A percentile compares a stretch with the other conserved stretches of the same genome.
These are phyloP conservation scores for Columba janthina DNA, from an alignment of 2,113 vertebrate species.

Conservation along the genomic window DNA sequence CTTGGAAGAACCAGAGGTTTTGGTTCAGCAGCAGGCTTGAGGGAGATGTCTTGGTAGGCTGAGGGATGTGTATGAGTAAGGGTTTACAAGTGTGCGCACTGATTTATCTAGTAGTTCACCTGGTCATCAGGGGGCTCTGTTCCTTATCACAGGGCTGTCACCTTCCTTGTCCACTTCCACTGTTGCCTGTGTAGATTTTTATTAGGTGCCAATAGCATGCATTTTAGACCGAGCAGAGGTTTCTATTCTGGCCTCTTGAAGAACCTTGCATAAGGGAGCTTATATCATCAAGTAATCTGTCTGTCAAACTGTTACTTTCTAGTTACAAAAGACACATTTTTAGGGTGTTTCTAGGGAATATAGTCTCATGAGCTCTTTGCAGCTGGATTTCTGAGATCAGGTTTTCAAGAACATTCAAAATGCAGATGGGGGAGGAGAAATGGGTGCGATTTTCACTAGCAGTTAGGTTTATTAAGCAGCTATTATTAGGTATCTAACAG, in stretches of 20 bases:
- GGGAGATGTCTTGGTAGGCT: background rate
- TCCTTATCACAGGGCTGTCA: background rate
- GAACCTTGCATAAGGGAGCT: background rate
- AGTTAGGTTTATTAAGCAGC: background rate
- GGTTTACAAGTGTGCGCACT: background rate
- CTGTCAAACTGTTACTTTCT: background rate
- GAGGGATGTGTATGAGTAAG: background rate
- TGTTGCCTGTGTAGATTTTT: background rate
- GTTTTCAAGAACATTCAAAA: constrained; percentile 4
- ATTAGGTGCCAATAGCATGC: background rate
- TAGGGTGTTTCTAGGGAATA: background rate
- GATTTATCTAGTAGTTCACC: background rate
- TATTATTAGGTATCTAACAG: background rate
- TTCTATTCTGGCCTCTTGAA: background rate
- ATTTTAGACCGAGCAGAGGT: background rate
- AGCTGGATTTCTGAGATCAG: background rate
- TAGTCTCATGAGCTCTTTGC: background rate
- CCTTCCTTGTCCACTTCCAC: background rate
- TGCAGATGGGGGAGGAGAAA: background rate
- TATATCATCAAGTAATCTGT: background rate
- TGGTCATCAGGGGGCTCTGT: background rate
- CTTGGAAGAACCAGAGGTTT: background rate
- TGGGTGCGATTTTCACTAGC: background rate
- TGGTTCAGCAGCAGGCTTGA: background rate
- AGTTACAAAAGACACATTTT: background rate